Evolutionary conservation across 2,113 vertebrate species (phyloP).

Genomic region (Xenopus tropicalis): DNA sequence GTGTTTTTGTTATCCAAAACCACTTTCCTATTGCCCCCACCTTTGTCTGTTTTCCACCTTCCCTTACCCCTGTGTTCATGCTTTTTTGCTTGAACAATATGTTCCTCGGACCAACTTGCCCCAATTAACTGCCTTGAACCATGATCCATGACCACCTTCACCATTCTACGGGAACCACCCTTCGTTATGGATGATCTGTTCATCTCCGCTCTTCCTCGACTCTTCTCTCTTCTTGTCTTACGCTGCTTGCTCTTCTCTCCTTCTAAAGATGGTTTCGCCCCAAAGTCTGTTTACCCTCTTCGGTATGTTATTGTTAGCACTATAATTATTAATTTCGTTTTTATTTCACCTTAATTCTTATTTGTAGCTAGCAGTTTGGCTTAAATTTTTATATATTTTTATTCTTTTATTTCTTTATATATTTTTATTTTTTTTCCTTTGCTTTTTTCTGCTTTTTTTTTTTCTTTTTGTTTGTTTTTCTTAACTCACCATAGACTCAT

Average conservation of each 20-base stretch:
- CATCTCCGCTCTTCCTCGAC: conserved; percentile 99
- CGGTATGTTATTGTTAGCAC: conserved; percentile 94
- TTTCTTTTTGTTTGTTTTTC: conserved; percentile 70
- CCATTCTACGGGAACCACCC: conserved; percentile 99
- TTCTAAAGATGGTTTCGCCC: conserved; percentile 88
- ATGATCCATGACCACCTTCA: conserved; percentile 98
- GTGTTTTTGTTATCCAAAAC: conserved; percentile 70
- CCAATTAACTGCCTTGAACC: conserved; percentile 95
- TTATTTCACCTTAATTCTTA: conserved; percentile 86
- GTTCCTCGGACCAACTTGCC: conserved; percentile 96
- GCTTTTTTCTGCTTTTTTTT: conserved; percentile 77
- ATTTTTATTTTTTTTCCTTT: conserved; percentile 75
- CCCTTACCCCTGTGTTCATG: conserved; percentile 75
- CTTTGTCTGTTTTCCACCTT: conserved; percentile 63
- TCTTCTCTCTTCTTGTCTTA: conserved; percentile 99
- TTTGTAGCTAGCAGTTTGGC: conserved; percentile 98
- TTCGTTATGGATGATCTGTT: conserved; percentile 99
- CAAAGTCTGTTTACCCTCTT: conserved; percentile 91
- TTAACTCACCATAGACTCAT: conserved; percentile 76
- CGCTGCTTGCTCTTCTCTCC: conserved; percentile 93
- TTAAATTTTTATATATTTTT: conserved; percentile 67
- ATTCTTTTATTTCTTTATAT: conserved; percentile 63
- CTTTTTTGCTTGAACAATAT: conserved; percentile 86
- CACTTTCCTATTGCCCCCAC: conserved; percentile 58
- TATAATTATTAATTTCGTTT: conserved; percentile 82